Base-by-base conservation (phyloP, 2,888 invertebrate species). In the Agrilus cyanescens region DNA sequence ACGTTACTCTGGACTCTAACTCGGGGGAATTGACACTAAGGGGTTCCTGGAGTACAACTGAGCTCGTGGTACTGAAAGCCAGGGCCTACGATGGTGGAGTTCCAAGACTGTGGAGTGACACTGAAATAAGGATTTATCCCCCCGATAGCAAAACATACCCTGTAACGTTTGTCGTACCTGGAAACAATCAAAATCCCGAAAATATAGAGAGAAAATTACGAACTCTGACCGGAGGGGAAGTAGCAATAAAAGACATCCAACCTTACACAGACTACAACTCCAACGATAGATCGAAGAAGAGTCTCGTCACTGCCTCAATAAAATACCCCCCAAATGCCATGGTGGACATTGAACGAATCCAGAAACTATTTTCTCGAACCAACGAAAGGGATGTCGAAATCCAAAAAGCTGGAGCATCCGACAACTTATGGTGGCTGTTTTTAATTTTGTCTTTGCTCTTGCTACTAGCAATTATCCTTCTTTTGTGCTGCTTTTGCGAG, bases 1-100 rank as follows among this genome's bases (percentile, higher is more conserved):
- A 84, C 61, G 84, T 89, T 62, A 67, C 76, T 15, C 67, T 89
- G 34, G 76, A 89, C 62, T 79, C 82, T 57, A 73, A 79, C 49
- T 84, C 85, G 49, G 93, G 82, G 7, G 83, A 86, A 63, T 60
- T 87, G 41, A 75, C 74, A 48, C 69, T 87, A 34, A 66, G 73
- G 40, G 75, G 78, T 63, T 52, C 63, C 46, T 60, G 59, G 58
- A 50, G 46, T 5, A 48, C 50, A 12, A 53, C 52, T 10, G 58
- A 61, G 10, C 69, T 80, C 12, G 80, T 78, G 50, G 71, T 76
- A n/a, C 63, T 89, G 5, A 82, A 75, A 41, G 78, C 84, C 12
- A 73, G 86, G 58, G 90, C 88, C 2, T 87, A 85, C 59, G 91
- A 91, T 66, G 73, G 86, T 47, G 90, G 91, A 1, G 76, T 85